These are phyloP conservation scores for Tapirus indicus DNA, from an alignment of 2,797 vertebrate species.

Conservation along the genomic window DNA sequence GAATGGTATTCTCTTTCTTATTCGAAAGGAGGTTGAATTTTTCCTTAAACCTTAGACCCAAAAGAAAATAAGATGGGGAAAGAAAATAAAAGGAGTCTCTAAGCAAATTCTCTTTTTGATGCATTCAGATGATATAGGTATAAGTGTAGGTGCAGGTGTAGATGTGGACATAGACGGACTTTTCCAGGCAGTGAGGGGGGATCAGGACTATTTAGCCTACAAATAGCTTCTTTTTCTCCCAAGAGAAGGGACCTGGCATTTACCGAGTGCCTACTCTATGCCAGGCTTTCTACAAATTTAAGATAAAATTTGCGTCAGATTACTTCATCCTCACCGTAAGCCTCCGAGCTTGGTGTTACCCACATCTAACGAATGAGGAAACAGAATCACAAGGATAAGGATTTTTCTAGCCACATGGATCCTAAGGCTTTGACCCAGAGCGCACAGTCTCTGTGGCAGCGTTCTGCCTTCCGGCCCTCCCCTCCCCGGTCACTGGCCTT, in stretches of 20 bases:
- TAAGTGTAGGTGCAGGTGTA: no score
- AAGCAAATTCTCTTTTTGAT: not conserved
- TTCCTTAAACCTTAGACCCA: not conserved
- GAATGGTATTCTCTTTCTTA: not conserved
- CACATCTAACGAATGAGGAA: fast-evolving
- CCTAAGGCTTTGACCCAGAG: not conserved
- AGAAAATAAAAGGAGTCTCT: not conserved
- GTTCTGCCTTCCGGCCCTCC: fast-evolving
- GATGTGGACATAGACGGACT: fast-evolving
- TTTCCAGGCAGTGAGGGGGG: fast-evolving
- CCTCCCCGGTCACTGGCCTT: not conserved
- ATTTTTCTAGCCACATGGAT: fast-evolving
- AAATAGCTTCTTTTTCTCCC: not conserved
- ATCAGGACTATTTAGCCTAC: not conserved
- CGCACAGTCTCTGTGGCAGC: fast-evolving
- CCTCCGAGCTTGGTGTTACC: not conserved
- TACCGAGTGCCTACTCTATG: not conserved
- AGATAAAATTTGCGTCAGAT: not conserved
- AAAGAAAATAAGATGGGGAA: conserved; percentile 19
- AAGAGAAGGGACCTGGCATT: not conserved
- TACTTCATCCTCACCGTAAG: not conserved
- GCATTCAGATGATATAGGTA: fast-evolving
- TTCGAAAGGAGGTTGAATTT: not conserved
- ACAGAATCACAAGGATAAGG: not conserved
- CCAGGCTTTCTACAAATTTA: not conserved